Evolutionary conservation across 2,797 vertebrate species (phyloP).

Genomic region (Sebastes hopkinsi): DNA sequence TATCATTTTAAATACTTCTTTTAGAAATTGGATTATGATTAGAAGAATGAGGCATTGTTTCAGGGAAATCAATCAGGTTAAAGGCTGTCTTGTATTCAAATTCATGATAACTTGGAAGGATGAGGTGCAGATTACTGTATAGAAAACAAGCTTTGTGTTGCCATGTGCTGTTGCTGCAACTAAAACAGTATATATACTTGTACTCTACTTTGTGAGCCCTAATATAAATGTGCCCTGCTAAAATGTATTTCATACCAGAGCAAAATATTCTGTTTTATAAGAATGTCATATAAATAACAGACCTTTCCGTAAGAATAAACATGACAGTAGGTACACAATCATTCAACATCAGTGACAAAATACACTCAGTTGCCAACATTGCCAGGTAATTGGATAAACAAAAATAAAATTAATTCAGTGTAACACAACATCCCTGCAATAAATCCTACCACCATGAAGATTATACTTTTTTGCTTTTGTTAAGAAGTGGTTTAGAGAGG

Average conservation of each 20-base stretch:
- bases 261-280: neutral
- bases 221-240: neutral
- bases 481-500: neutral
- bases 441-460: neutral
- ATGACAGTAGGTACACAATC: neutral
- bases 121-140: neutral
- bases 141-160: neutral
- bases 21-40: neutral
- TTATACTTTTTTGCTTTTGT: neutral
- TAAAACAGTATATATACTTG: neutral
- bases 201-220: neutral
- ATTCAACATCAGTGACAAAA: neutral
- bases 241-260: neutral
- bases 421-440: neutral
- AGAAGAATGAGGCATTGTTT: conserved; percentile 14
- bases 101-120: neutral
- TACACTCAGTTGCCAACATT: neutral
- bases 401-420: neutral
- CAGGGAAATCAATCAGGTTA: neutral
- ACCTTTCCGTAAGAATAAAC: neutral
- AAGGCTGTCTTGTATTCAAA: conserved; percentile 9
- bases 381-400: neutral
- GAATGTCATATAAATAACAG: neutral
- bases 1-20: conserved; percentile 13
- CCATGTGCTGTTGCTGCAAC: neutral